Base-by-base conservation (phyloP, 2,888 invertebrate species). In the Eilema caniola region DNA sequence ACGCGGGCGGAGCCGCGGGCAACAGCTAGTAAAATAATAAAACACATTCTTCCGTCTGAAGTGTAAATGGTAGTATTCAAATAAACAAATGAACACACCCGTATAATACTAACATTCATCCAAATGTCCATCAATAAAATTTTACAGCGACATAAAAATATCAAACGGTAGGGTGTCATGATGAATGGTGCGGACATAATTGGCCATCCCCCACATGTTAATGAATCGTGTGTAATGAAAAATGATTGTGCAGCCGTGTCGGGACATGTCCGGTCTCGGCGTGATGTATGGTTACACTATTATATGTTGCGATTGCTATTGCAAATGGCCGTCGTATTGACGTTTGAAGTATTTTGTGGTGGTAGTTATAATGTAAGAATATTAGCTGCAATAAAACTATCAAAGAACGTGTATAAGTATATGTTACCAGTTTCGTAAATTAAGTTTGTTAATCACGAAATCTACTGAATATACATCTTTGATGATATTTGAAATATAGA, bases 181-280 rank as follows among this genome's bases (percentile, higher is more conserved):
- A 94, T 91, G 88, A 90, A 94, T 93, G 89, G 88, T 85, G 89
- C 91, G 89, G 85, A 90, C 89, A 92, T 93, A 94, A 95, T 95
- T 94, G 93, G 89, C 89, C 86, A 85, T 88, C 92, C 91, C 90
- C 91, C 89, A 79, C 83, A 90, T 91, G 92, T 91, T 94, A 94
- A 95, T 94, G 94, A 94, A 94, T 93, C 94, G 93, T 89, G 88
- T 83, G 89, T 93, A 93, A 94, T 94, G 94, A 93, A 93, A 94
- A 94, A 92, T 94, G 89, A 94, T 93, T 89, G 91, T 82, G 82
- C 82, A 82, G 82, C 85, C 84, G 84, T 86, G 86, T 85, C 85
- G 83, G 82, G 77, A 85, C 81, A 76, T 85, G 86, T 86, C 85
- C 88, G 85, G 84, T 77, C 77, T 74, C 70, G 67, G 60, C 76